Percentiles rank a stretch among this genome's conserved stretches.
phyloP scores from a whole-genome alignment of 2,888 invertebrate genomes.

The Charanyca ferruginea region DNA sequence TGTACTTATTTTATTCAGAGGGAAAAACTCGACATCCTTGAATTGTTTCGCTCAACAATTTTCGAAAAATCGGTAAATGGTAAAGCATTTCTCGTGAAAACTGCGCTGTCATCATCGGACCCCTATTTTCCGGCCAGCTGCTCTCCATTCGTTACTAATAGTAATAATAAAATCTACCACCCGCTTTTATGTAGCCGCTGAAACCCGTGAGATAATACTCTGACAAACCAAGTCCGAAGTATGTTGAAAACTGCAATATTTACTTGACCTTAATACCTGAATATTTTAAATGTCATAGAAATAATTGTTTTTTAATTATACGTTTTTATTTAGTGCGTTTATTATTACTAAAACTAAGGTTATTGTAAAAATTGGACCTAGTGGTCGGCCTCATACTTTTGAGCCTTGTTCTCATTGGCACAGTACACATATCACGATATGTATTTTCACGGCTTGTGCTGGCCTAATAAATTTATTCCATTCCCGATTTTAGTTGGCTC shows the following conservation, averaged over 20 bases:
- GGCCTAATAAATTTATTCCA: neutral
- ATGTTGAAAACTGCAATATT: conserved; percentile 27
- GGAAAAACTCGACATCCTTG: no score
- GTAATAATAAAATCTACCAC: conserved; percentile 49
- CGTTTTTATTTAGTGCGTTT: conserved; percentile 24
- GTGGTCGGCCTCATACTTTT: conserved; percentile 22
- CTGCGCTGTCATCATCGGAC: conserved; percentile 40
- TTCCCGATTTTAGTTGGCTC: neutral
- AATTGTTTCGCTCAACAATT: conserved; percentile 2
- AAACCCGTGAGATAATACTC: conserved; percentile 6
- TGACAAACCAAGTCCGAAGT: conserved; percentile 7
- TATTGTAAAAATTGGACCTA: conserved; percentile 21
- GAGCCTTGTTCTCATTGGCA: neutral
- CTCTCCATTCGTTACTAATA: conserved; percentile 34
- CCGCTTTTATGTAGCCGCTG: conserved; percentile 21
- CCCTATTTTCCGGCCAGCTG: conserved; percentile 32
- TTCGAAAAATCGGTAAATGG: conserved; percentile 19
- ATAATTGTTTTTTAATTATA: conserved; percentile 30
- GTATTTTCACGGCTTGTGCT: neutral
- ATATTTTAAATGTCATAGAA: conserved; percentile 32
- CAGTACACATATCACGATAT: neutral
- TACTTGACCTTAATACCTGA: conserved; percentile 43
- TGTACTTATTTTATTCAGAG: neutral
- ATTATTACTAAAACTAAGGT: conserved; percentile 42
- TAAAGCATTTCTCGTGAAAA: conserved; percentile 29